These are phyloP conservation scores for Tachuris rubrigastra DNA, from an alignment of 2,113 vertebrate species.

Conservation along the genomic window DNA sequence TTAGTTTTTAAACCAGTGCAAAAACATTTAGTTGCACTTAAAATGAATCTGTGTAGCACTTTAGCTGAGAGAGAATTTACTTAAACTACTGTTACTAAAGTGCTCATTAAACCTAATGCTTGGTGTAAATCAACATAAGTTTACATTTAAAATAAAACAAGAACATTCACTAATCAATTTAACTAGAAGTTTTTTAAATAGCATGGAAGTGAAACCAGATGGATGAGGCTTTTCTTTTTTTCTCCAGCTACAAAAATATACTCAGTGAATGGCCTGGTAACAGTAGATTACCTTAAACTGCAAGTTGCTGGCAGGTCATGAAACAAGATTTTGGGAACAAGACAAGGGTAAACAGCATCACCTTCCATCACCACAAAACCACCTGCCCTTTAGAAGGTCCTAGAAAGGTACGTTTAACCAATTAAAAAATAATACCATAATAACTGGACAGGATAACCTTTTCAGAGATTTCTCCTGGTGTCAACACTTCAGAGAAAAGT, in stretches of 20 bases:
- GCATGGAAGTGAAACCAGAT: neutral
- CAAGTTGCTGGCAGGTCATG: neutral
- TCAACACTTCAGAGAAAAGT: neutral
- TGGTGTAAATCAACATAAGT: neutral
- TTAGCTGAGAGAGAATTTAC: neutral
- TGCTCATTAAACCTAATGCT: neutral
- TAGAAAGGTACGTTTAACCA: neutral
- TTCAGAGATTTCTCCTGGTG: neutral
- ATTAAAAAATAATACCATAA: neutral
- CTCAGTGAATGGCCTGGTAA: neutral
- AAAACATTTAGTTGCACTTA: neutral
- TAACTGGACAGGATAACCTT: neutral
- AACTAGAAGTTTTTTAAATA: neutral
- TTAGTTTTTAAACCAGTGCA: neutral
- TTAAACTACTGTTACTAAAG: neutral
- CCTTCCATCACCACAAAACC: neutral
- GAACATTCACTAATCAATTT: neutral
- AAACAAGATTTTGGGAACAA: neutral
- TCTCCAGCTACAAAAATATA: neutral
- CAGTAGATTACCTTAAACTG: neutral
- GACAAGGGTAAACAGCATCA: neutral
- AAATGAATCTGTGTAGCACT: neutral
- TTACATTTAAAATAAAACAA: neutral
- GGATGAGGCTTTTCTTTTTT: neutral
- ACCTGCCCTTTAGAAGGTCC: neutral